Evolutionary conservation across 2,113 vertebrate species (phyloP).

Genomic region (Pedetes capensis): DNA sequence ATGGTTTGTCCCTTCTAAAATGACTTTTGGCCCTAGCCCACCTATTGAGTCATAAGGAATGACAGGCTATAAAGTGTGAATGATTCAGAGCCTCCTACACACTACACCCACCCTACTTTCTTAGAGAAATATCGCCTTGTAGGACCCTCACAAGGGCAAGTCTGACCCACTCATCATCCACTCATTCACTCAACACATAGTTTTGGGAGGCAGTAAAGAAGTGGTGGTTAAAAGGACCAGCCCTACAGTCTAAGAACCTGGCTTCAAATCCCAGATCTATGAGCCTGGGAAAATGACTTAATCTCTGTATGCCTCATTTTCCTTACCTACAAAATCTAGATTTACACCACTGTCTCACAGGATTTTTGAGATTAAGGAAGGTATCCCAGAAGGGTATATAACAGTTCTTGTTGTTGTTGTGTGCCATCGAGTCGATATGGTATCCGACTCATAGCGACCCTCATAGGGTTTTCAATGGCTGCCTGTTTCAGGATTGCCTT

Average conservation of each 20-base stretch:
- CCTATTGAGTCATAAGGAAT: not conserved
- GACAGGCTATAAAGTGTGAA: not conserved
- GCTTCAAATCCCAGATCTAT: not conserved
- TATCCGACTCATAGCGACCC: too few relatives aligned
- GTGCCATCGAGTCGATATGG: too few relatives aligned
- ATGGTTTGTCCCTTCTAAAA: not conserved
- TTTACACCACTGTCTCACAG: not conserved
- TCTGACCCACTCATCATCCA: not conserved
- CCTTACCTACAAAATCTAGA: not conserved
- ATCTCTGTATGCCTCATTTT: not conserved
- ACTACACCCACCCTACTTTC: not conserved
- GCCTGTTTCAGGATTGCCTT: too few relatives aligned
- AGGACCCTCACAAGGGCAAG: not conserved
- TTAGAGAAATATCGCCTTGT: not conserved
- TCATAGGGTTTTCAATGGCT: too few relatives aligned
- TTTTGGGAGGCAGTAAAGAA: not conserved
- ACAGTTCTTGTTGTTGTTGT: too few relatives aligned
- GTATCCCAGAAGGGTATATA: not conserved
- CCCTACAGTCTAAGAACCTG: not conserved
- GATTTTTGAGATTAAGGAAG: not conserved
- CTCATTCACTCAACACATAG: not conserved
- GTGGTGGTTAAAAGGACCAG: not conserved
- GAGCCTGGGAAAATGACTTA: not conserved
- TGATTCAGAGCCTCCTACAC: not conserved
- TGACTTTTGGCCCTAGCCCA: not conserved